phyloP scores from a whole-genome alignment of 2,888 invertebrate species.

The Dasysyrphus albostriatus region DNA sequence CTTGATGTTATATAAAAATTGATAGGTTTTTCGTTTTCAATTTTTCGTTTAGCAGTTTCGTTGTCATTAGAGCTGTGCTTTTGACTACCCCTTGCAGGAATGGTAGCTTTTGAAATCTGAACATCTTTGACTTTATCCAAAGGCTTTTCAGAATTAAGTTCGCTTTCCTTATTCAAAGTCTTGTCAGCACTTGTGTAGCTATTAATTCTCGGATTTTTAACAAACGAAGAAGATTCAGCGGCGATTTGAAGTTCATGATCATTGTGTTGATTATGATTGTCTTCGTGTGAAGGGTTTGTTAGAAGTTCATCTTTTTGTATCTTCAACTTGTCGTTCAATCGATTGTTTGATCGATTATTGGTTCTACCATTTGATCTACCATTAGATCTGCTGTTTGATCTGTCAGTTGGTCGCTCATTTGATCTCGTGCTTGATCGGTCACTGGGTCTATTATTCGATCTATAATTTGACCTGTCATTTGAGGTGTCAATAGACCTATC shows the following conservation, averaged over 20 bases:
- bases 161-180: conserved; percentile 51
- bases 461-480: neutral
- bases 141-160: conserved; percentile 31
- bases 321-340: conserved; percentile 45
- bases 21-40: conserved; percentile 10
- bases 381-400: conserved; percentile 19
- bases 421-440: conserved; percentile 10
- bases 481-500: conserved; percentile 2
- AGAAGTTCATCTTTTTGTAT: conserved; percentile 29
- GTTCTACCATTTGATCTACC: conserved; percentile 70
- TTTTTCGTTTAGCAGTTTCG: conserved; percentile 33
- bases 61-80: conserved; percentile 35
- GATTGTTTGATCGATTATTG: conserved; percentile 77
- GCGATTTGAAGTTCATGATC: conserved; percentile 87
- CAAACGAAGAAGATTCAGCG: conserved; percentile 91
- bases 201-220: conserved; percentile 77
- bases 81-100: conserved; percentile 42
- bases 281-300: conserved; percentile 80
- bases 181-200: conserved; percentile 61
- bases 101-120: conserved; percentile 1
- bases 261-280: conserved; percentile 36
- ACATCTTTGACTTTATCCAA: conserved; percentile 29
- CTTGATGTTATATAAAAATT: conserved; percentile 56
- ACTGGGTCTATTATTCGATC: conserved; percentile 8
- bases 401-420: conserved; percentile 31